Percentiles rank a stretch among this genome's conserved stretches.
These are phyloP conservation scores for Eupeodes luniger DNA, from an alignment of 2,888 invertebrate species.

Conservation along the genomic window DNA sequence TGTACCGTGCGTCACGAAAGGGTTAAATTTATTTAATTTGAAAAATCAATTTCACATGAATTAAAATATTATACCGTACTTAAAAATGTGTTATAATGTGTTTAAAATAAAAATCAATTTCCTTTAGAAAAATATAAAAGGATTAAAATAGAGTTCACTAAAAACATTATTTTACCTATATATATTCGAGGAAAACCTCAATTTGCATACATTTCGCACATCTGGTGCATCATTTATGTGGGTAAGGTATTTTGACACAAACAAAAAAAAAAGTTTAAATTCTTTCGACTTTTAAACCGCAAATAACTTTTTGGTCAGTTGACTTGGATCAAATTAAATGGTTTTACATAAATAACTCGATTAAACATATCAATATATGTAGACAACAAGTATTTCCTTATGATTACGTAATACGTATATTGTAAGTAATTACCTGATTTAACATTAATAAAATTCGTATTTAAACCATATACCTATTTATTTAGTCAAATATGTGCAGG, in stretches of 20 bases:
- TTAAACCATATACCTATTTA: background rate
- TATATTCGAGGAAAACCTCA: background rate
- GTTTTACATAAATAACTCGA: background rate
- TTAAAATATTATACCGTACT: too few species aligned
- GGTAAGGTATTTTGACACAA: background rate
- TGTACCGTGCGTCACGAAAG: too few species aligned
- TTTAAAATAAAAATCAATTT: too few species aligned
- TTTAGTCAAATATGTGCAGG: background rate
- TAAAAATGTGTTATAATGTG: too few species aligned
- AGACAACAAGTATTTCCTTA: background rate
- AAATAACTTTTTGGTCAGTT: slow-evolving; percentile 22
- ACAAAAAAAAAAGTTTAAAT: slow-evolving; percentile 3
- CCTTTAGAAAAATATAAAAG: too few species aligned
- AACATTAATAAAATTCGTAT: background rate
- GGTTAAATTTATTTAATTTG: too few species aligned
- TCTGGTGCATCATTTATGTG: slow-evolving; percentile 9
- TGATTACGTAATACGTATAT: background rate
- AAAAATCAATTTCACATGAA: too few species aligned
- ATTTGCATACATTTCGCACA: slow-evolving; percentile 4
- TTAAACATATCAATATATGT: background rate
- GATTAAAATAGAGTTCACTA: too few species aligned
- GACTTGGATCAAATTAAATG: slow-evolving; percentile 3
- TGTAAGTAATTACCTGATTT: background rate
- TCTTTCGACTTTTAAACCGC: background rate
- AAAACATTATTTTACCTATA: too few species aligned